Conservation (phyloP, 2,113 vertebrate genomes). For the Pollachius pollachius region DNA sequence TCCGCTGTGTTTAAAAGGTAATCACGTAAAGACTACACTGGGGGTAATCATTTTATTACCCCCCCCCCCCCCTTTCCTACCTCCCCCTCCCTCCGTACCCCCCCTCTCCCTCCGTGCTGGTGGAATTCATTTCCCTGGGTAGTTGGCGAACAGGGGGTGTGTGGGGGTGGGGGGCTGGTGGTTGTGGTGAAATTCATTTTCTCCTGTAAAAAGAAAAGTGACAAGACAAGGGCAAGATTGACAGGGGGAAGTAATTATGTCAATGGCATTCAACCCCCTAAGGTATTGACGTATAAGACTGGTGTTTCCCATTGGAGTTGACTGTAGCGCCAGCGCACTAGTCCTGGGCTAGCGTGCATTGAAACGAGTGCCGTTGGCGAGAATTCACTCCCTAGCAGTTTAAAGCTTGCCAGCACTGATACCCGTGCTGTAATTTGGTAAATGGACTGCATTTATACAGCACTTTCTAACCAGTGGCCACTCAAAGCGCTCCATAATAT, state of each 20-base stretch:
- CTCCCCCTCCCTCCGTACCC: too few species aligned
- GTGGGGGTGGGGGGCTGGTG: neutral
- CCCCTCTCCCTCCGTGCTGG: too few species aligned
- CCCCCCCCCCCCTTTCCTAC: slow-evolving; percentile 23
- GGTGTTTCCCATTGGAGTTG: slow-evolving; percentile 38
- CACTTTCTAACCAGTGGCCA: too few species aligned
- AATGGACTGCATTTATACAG: too few species aligned
- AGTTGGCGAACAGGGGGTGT: slow-evolving; percentile 29
- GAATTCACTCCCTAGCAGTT: too few species aligned
- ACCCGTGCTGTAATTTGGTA: too few species aligned
- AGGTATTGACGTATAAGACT: slow-evolving; percentile 55
- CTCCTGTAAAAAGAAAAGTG: too few species aligned
- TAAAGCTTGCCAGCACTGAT: too few species aligned
- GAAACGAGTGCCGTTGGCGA: too few species aligned
- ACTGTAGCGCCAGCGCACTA: slow-evolving; percentile 33
- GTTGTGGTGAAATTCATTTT: slow-evolving; percentile 23
- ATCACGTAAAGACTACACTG: slow-evolving; percentile 50
- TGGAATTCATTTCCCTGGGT: slow-evolving; percentile 50
- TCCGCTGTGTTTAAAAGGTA: slow-evolving; percentile 49
- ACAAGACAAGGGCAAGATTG: slow-evolving; percentile 41
- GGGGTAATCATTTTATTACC: slow-evolving; percentile 57
- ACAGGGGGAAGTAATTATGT: slow-evolving; percentile 64
- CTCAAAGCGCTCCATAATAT: too few species aligned
- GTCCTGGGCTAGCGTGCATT: slow-evolving; percentile 38
- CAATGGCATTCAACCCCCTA: slow-evolving; percentile 59